Evolutionary conservation across 2,113 vertebrate species (phyloP).

Genomic region (Crotalus horridus): DNA sequence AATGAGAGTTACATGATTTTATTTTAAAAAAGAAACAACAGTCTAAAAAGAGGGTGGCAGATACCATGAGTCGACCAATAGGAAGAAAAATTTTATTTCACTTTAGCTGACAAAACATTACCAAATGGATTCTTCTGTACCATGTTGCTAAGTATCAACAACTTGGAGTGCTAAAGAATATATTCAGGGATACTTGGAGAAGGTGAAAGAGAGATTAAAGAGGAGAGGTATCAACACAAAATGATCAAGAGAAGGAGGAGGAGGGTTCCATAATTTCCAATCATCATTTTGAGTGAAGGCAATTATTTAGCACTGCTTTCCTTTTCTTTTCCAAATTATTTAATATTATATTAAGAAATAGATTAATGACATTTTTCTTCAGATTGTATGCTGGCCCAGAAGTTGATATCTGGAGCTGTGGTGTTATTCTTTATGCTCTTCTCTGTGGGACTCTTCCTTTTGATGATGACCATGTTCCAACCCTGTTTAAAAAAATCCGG

Average conservation of each 20-base stretch:
- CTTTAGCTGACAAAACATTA: background rate
- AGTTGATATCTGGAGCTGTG: constrained; percentile 98
- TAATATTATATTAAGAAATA: background rate
- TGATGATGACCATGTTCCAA: constrained; percentile 95
- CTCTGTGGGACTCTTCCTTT: constrained; percentile 97
- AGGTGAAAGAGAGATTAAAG: background rate
- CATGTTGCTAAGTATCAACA: background rate
- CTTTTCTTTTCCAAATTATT: background rate
- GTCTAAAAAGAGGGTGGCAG: background rate
- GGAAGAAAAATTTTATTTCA: background rate
- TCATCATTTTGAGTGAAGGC: background rate
- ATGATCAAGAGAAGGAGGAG: background rate
- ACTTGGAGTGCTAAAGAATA: background rate
- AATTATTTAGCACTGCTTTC: background rate
- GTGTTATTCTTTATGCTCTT: constrained; percentile 94
- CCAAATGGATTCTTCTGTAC: background rate
- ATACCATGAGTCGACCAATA: background rate
- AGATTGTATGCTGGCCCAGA: constrained; percentile 96
- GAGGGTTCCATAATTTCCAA: background rate
- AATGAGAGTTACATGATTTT: background rate
- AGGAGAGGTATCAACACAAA: background rate
- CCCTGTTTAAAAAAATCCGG: constrained; percentile 97
- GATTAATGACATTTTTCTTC: background rate
- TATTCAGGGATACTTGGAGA: background rate
- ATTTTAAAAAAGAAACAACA: background rate